These are phyloP conservation scores for Colistium nudipinnis DNA, from an alignment of 2,113 vertebrate species.

Conservation along the genomic window DNA sequence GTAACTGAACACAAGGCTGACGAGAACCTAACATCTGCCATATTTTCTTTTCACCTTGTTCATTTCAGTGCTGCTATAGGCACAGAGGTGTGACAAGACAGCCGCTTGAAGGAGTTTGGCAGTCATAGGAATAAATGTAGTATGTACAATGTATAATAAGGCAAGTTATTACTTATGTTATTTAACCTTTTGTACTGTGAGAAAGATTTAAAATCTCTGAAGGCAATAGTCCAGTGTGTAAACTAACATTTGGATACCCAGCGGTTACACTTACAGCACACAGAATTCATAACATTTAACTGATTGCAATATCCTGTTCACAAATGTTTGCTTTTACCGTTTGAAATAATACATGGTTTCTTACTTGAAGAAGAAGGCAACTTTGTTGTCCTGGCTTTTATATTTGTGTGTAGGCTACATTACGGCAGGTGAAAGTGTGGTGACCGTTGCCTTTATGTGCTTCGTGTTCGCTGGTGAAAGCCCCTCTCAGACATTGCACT, in stretches of 20 bases:
- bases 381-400: background rate
- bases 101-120: constrained; percentile 57
- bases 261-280: background rate
- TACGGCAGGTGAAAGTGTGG: background rate
- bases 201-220: background rate
- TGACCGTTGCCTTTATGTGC: background rate
- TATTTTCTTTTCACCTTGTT: background rate
- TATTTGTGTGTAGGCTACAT: background rate
- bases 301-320: background rate
- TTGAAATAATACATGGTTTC: no score
- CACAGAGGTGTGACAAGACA: constrained; percentile 51
- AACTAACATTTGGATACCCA: constrained; percentile 21
- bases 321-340: background rate
- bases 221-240: background rate
- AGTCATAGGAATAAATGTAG: constrained; percentile 15
- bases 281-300: no score
- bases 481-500: constrained; percentile 34
- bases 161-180: no score
- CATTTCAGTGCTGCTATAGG: constrained; percentile 14
- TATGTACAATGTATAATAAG: no score
- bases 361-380: background rate
- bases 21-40: background rate
- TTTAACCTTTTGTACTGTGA: background rate
- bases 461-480: constrained; percentile 12
- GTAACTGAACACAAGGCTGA: background rate